phyloP scores from a whole-genome alignment of 1,140 invertebrate species.

The Alviniconcha marisindica region DNA sequence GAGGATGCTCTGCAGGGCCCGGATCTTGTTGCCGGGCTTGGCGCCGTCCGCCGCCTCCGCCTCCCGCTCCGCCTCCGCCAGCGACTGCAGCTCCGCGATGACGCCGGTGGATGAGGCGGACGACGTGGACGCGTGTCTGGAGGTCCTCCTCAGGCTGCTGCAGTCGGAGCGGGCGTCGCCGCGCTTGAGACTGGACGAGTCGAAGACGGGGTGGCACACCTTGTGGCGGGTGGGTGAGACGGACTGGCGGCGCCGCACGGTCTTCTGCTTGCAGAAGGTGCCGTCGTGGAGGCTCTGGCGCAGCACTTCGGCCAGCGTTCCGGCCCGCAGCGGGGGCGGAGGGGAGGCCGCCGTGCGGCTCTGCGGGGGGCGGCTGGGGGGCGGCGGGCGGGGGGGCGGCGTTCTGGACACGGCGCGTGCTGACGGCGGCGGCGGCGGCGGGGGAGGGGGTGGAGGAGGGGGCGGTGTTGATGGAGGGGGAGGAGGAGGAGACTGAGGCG shows the following conservation, averaged over 20 bases:
- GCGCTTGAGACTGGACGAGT: slow-evolving; percentile 17
- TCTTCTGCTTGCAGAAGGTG: slow-evolving; percentile 21
- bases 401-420: too few species aligned
- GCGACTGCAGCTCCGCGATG: not conserved
- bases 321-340: not conserved
- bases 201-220: not conserved
- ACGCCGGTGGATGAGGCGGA: not conserved
- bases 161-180: not conserved
- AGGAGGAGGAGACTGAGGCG: not conserved
- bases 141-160: not conserved
- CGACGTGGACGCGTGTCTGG: not conserved
- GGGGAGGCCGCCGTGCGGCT: not conserved
- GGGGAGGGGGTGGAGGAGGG: not conserved
- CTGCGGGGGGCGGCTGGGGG: not conserved
- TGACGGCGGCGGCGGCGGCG: slow-evolving; percentile 2
- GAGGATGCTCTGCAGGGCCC: slow-evolving; percentile 40
- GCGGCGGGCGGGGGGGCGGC: not conserved
- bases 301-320: slow-evolving; percentile 31
- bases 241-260: slow-evolving; percentile 7
- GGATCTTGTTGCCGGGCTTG: slow-evolving; percentile 36
- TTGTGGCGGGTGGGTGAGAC: not conserved
- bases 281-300: slow-evolving; percentile 36
- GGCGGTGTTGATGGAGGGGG: not conserved
- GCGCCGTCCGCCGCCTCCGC: slow-evolving; percentile 5
- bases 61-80: not conserved